Percentiles rank a stretch among this genome's conserved stretches.
Evolutionary conservation across 2,888 invertebrate species (phyloP).

Genomic region (Stenchaetothrips biformis): DNA sequence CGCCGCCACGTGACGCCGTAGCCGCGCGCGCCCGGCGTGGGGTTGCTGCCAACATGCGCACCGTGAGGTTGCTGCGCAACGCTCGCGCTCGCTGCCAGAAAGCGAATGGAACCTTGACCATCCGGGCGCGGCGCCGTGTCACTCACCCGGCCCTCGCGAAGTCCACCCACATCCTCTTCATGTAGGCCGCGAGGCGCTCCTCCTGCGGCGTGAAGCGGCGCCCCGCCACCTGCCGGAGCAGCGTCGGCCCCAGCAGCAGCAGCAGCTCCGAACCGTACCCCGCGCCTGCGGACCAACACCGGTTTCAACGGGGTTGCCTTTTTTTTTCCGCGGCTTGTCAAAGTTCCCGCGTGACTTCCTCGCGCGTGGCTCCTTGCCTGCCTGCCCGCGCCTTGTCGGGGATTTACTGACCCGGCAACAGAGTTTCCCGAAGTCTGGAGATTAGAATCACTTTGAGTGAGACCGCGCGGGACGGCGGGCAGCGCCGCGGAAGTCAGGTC

Average conservation of each 20-base stretch:
- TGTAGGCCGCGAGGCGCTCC: conserved; percentile 52
- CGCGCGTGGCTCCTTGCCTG: background rate
- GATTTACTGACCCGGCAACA: conserved; percentile 9
- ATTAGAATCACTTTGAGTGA: conserved; percentile 1
- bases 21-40: conserved; percentile 49
- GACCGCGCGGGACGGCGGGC: background rate
- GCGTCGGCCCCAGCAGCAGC: conserved; percentile 59
- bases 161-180: conserved; percentile 51
- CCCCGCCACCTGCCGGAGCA: conserved; percentile 62
- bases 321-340: background rate
- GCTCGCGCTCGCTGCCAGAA: too few species aligned
- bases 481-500: background rate
- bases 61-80: too few species aligned
- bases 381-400: background rate
- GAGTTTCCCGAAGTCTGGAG: background rate
- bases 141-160: conserved; percentile 50
- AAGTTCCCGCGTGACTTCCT: conserved; percentile 14
- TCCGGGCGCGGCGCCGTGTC: conserved; percentile 36
- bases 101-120: too few species aligned
- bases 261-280: conserved; percentile 63
- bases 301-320: too few species aligned
- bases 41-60: conserved; percentile 51
- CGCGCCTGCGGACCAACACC: conserved; percentile 51
- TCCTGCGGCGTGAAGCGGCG: conserved; percentile 57
- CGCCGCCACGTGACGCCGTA: conserved; percentile 55